Percentiles rank a stretch among this genome's conserved stretches.
Conservation (phyloP, 2,888 invertebrate genomes). For the Ectemnius cavifrons region DNA sequence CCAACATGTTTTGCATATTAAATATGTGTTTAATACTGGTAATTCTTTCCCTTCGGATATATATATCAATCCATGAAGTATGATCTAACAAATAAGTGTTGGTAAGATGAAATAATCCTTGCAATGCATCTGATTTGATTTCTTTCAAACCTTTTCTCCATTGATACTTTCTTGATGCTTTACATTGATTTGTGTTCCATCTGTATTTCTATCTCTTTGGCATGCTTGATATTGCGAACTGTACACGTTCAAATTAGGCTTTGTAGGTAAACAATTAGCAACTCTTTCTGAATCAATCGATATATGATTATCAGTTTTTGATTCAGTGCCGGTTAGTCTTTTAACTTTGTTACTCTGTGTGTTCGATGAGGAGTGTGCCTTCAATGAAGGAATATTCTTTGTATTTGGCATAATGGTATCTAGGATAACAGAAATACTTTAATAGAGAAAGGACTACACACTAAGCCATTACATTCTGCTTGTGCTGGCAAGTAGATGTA, state of each 20-base stretch:
- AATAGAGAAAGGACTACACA: not conserved
- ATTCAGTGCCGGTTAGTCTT: conserved; percentile 64
- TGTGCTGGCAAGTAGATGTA: not conserved
- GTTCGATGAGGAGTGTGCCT: conserved; percentile 40
- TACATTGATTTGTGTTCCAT: conserved; percentile 54
- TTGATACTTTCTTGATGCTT: conserved; percentile 50
- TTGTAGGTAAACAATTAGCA: conserved; percentile 49
- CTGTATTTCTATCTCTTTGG: conserved; percentile 49
- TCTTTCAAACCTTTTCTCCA: conserved; percentile 59
- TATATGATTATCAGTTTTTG: conserved; percentile 59
- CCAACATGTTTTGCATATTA: conserved; percentile 79
- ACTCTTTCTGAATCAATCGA: conserved; percentile 56
- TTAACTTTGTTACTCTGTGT: conserved; percentile 55
- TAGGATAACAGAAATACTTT: conserved; percentile 26
- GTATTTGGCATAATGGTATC: conserved; percentile 68
- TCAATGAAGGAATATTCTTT: conserved; percentile 69
- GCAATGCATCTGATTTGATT: conserved; percentile 12
- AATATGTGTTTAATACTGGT: conserved; percentile 75
- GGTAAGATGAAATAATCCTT: not conserved
- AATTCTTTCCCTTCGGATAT: conserved; percentile 79
- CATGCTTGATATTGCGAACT: conserved; percentile 42
- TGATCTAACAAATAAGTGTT: conserved; percentile 53
- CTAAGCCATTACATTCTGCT: too few relatives aligned
- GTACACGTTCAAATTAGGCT: conserved; percentile 47
- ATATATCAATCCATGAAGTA: conserved; percentile 79